Conservation (phyloP, 2,888 invertebrate genomes). For the Isotomurus palustris region DNA sequence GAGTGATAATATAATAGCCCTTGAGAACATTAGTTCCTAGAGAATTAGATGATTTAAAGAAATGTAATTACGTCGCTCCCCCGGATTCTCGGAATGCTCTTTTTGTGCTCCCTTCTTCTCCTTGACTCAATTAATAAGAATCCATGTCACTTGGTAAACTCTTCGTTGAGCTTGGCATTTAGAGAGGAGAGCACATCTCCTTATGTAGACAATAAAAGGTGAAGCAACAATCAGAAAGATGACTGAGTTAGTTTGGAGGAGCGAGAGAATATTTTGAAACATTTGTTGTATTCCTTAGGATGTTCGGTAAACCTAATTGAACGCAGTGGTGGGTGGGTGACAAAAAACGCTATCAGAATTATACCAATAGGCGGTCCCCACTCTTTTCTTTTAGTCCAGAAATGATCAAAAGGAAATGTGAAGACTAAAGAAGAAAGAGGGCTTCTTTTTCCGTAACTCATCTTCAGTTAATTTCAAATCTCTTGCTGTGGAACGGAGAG, state of each 20-base stretch:
- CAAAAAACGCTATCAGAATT: conserved; percentile 42
- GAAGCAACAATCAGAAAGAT: no score
- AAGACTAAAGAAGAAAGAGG: neutral
- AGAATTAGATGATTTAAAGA: conserved; percentile 1
- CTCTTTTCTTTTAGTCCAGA: conserved; percentile 11
- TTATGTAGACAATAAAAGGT: no score
- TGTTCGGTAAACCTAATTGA: conserved; percentile 37
- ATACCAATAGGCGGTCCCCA: conserved; percentile 44
- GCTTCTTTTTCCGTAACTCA: conserved; percentile 1
- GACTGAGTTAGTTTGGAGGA: no score
- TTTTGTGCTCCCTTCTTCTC: no score
- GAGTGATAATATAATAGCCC: no score
- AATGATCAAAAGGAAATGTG: conserved; percentile 2
- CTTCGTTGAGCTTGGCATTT: no score
- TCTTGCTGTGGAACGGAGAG: conserved; percentile 1
- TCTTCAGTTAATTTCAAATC: conserved; percentile 6
- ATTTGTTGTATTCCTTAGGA: no score
- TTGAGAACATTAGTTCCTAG: no score
- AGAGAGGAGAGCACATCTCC: no score
- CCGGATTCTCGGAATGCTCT: conserved; percentile 7
- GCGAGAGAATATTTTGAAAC: no score
- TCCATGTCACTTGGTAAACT: no score
- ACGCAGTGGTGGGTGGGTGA: conserved; percentile 37
- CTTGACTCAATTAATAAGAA: no score
- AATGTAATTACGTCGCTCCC: conserved; percentile 1